Conservation (phyloP, 2,113 vertebrate species). For the Clarias batrachus region DNA sequence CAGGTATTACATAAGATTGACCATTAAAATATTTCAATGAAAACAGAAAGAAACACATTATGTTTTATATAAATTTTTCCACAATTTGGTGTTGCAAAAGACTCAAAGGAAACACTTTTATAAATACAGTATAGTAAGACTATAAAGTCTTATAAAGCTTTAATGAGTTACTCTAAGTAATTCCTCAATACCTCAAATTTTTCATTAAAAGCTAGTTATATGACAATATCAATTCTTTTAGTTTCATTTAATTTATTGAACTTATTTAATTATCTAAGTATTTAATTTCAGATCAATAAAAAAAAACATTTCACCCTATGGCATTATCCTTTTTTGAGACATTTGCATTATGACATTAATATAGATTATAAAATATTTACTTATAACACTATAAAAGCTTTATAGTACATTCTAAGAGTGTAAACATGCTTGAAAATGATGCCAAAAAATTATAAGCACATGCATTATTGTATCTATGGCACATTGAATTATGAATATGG, state of each 20-base stretch:
- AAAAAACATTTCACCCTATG: background rate
- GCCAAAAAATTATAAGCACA: background rate
- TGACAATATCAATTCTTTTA: background rate
- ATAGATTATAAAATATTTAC: background rate
- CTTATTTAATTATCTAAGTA: background rate
- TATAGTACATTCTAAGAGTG: background rate
- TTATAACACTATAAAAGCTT: background rate
- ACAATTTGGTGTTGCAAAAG: background rate
- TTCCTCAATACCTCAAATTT: background rate
- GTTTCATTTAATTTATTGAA: no score
- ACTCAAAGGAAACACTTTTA: background rate
- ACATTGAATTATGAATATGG: background rate
- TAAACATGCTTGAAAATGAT: background rate
- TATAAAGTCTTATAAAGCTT: background rate
- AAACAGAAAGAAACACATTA: background rate
- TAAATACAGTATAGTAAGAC: background rate
- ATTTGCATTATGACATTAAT: background rate
- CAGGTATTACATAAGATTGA: background rate
- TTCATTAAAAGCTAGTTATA: background rate
- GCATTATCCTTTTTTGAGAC: background rate
- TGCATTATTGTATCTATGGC: background rate
- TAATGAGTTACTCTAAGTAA: background rate
- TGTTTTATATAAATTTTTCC: background rate
- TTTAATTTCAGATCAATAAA: background rate
- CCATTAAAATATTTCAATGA: background rate